These are phyloP conservation scores for Trachelus stipa DNA, from an alignment of 2,888 invertebrate genomes.

Conservation along the genomic window DNA sequence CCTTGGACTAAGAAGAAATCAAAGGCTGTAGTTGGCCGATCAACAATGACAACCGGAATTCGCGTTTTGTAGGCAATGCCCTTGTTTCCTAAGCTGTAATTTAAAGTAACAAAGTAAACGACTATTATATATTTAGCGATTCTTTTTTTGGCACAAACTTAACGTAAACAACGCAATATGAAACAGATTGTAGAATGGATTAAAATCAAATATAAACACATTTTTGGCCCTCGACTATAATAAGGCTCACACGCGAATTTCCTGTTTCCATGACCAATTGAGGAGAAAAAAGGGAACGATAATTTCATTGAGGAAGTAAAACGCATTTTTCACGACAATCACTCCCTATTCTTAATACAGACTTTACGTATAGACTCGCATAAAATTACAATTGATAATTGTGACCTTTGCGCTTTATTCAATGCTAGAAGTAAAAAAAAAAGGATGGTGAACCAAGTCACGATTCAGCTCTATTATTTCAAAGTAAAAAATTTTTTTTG, in stretches of 20 bases:
- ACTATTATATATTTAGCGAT: not conserved
- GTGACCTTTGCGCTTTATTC: not conserved
- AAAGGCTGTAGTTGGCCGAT: not conserved
- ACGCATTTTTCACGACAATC: not conserved
- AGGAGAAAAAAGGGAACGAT: not conserved
- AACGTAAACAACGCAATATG: conserved; percentile 30
- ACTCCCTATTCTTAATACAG: not conserved
- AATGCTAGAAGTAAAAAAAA: not conserved
- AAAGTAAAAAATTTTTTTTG: not conserved
- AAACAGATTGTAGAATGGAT: conserved; percentile 27
- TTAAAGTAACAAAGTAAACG: not conserved
- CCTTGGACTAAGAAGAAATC: not conserved
- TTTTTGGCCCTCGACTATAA: not conserved
- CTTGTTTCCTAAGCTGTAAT: not conserved
- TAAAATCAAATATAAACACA: conserved; percentile 22
- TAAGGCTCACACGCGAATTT: not conserved
- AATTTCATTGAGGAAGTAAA: not conserved
- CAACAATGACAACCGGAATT: not conserved
- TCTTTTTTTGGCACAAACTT: conserved; percentile 35
- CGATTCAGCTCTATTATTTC: not conserved
- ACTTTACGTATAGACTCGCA: not conserved
- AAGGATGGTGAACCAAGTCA: not conserved
- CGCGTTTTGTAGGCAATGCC: not conserved
- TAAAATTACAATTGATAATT: not conserved
- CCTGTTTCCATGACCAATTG: not conserved